These are phyloP conservation scores for Lates japonicus DNA, from an alignment of 2,797 vertebrate species.

Conservation along the genomic window DNA sequence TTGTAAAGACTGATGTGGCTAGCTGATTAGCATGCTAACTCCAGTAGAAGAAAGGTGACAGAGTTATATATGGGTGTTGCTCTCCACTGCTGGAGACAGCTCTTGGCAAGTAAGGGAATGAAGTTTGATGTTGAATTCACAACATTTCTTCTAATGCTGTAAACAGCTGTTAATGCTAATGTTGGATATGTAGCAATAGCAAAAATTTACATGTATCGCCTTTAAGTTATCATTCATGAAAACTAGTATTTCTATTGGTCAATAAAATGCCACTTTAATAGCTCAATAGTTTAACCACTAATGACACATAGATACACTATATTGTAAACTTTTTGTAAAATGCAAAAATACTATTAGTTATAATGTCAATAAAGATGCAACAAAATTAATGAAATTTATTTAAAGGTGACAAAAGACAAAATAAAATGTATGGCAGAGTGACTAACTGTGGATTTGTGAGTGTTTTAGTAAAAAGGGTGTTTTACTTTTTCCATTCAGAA, in stretches of 20 bases:
- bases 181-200: too few species aligned
- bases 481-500: not conserved
- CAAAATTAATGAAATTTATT: not conserved
- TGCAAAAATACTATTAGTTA: not conserved
- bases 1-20: too few species aligned
- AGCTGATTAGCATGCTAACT: too few species aligned
- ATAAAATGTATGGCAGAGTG: not conserved
- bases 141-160: too few species aligned
- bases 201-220: too few species aligned
- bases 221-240: not conserved
- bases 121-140: too few species aligned
- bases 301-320: not conserved
- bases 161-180: too few species aligned
- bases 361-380: not conserved
- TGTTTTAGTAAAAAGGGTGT: not conserved
- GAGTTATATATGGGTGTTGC: too few species aligned
- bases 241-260: not conserved
- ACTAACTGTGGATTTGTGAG: not conserved
- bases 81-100: too few species aligned
- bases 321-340: not conserved
- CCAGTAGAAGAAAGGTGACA: too few species aligned
- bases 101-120: too few species aligned
- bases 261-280: too few species aligned
- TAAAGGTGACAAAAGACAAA: not conserved
- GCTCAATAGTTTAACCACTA: not conserved